Base-by-base conservation (phyloP, 2,888 invertebrate genomes). In the Dasysyrphus albostriatus region DNA sequence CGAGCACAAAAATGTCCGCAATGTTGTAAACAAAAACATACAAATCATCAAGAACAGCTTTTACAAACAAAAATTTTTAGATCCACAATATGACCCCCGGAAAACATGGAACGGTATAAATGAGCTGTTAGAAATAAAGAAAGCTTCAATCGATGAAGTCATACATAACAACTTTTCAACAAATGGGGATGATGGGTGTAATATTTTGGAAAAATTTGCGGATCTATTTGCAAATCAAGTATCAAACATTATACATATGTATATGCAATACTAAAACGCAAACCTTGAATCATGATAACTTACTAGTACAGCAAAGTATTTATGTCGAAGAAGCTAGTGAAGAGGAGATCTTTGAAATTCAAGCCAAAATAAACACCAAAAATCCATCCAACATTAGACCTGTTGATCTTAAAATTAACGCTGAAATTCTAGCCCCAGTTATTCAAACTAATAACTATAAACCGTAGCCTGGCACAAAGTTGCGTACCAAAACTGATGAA, bases 311-410 rank as follows among this genome's bases (percentile, higher is more conserved):
- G n/a, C 42, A 51, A 44, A 78, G 39, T 19, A 63, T 78, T 1
- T 78, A 51, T n/a, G 5, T 70, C 47, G 58, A 56, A 19, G 65
- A 79, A 65, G 79, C 65, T 39, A 72, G 37, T 6, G 58, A 56
- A 29, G n/a, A 51, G 14, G 65, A 72, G 58, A 24, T 49, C 3
- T 79, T 47, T 12, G n/a, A 65, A 44, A 63, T 63, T 16, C 42
- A 72, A 47, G 47, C 49, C 34, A 42, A 56, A 56, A 4, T 72
- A 7, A 79, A 29, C 10, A 24, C 10, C 63, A 51, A 44, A 32
- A 72, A 78, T 63, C 47, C 70, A 42, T 65, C 65, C 14, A 65
- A 65, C 5, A 58, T 76, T 12, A 58, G 58, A 67, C 67, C 67
- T 24, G 34, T 72, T 54, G 79, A 79, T 56, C 59, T 56, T 1